Base-by-base conservation (phyloP, 2,113 vertebrate genomes). In the Embiotoca jacksoni region DNA sequence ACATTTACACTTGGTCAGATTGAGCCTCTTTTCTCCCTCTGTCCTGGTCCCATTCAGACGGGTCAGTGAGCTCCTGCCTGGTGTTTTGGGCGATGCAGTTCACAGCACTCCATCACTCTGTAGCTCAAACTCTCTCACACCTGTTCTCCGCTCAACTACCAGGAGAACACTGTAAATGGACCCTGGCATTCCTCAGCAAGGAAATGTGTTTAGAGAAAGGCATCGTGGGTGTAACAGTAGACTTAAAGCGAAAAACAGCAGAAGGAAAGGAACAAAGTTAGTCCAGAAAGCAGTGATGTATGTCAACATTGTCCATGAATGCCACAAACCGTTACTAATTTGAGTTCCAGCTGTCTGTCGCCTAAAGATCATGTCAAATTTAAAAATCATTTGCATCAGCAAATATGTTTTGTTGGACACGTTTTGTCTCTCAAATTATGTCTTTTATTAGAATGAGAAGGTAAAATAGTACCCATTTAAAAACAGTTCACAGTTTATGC, bases 1-100 rank as follows among this genome's bases (percentile, higher is more conserved):
- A 80, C 78, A 84, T 84, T 86, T 83, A 81, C 74, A 53, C 70
- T 83, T 67, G 85, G 72, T 66, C 74, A 66, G 77, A 88, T 73
- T 82, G 71, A 81, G 77, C 64, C 80, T 80, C 73, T 30, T 73
- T 75, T 81, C 72, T 77, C 59, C 68, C 49, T 47, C 56, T 55
- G 63, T 78, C 61, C 71, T 78, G 57, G 68, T 85, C 61, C 60
- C 58, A 83, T 93, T 91, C 75, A 91, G 33, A 36, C 78, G 32
- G 75, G 77, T 81, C 81, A 74, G 63, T 36, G 70, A 78, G 83
- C 75, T 86, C 85, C 80, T 83, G 82, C 85, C 87, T 61, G 56
- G 32, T 82, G 81, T 82, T 86, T 88, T 90, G 75, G 82, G 31
- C 57, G 1, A 23, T 6, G 36, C 63, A 68, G 69, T 89, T 87